These are phyloP conservation scores for Lucilia sericata DNA, from an alignment of 1,140 invertebrate species.

Conservation along the genomic window DNA sequence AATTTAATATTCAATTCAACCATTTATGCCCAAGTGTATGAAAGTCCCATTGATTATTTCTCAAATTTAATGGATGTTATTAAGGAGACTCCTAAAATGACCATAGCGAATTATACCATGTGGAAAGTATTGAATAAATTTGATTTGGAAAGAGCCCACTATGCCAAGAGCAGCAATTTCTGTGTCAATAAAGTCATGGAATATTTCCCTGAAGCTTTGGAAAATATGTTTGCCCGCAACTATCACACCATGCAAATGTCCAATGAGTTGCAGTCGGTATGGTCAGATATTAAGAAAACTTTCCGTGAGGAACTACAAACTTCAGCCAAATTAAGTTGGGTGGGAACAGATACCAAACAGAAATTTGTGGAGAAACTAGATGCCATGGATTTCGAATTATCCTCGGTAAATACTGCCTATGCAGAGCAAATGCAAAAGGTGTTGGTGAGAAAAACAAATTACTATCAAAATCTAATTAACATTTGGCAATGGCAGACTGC, in stretches of 20 bases:
- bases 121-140: conserved; percentile 86
- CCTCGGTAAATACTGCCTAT: conserved; percentile 84
- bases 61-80: conserved; percentile 69
- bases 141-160: conserved; percentile 79
- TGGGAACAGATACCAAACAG: conserved; percentile 83
- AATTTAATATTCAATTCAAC: conserved; percentile 55
- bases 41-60: conserved; percentile 64
- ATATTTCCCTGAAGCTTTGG: conserved; percentile 66
- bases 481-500: conserved; percentile 82
- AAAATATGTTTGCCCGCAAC: conserved; percentile 86
- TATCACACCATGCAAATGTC: conserved; percentile 91
- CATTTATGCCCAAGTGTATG: conserved; percentile 57
- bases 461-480: conserved; percentile 91
- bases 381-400: conserved; percentile 86
- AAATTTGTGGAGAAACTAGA: conserved; percentile 85
- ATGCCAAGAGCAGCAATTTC: conserved; percentile 82
- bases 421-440: conserved; percentile 82
- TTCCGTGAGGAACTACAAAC: conserved; percentile 79
- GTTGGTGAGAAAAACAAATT: conserved; percentile 80
- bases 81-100: conserved; percentile 67
- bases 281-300: conserved; percentile 70
- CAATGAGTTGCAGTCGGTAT: conserved; percentile 76
- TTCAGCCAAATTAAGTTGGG: conserved; percentile 76
- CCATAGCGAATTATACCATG: conserved; percentile 78
- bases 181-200: conserved; percentile 58